Base-by-base conservation (phyloP, 2,888 invertebrate species). In the Digitonthophagus gazella region DNA sequence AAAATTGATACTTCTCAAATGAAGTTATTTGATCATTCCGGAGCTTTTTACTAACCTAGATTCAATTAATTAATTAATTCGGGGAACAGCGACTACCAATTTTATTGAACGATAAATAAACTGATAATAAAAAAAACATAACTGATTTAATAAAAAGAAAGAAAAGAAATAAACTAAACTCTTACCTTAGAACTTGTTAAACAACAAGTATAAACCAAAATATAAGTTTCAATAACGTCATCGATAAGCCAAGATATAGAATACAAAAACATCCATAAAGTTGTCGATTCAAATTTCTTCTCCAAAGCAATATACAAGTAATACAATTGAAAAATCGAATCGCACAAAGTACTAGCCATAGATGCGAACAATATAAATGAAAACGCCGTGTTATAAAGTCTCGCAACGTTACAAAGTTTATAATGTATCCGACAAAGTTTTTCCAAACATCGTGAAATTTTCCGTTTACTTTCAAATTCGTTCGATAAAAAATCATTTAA, bases 311-410 rank as follows among this genome's bases (percentile, higher is more conserved):
- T 73, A 67, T 79, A 79, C 14, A 79, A 65, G 66, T 76, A 76
- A 71, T 77, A 79, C 6, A 75, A 71, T 65, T 78, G 78, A 69
- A 76, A 76, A n/a, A 79, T 67, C 61, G 78, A 74, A 67, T 77
- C 72, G 18, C 73, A 72, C 4, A 78, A 70, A 15, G 78, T 74
- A 22, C 77, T 73, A 3, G 71, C 73, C 44, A 76, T 70, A 8
- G 76, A 75, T 6, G 73, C 64, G 57, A 79, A 68, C 19, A 77
- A 71, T 70, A 77, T 78, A 65, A 76, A 71, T 11, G 76, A 75
- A 69, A 77, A 79, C 5, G 75, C 73, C 1, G 72, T 71, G 65
- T 77, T 78, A 61, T 77, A 65, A 19, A 72, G 70, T 65, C 75
- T 72, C 18, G 73, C 71, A n/a, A 76, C 73, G 58, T 75, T 73